Base-by-base conservation (phyloP, 2,888 invertebrate species). In the Coleophora deauratella region DNA sequence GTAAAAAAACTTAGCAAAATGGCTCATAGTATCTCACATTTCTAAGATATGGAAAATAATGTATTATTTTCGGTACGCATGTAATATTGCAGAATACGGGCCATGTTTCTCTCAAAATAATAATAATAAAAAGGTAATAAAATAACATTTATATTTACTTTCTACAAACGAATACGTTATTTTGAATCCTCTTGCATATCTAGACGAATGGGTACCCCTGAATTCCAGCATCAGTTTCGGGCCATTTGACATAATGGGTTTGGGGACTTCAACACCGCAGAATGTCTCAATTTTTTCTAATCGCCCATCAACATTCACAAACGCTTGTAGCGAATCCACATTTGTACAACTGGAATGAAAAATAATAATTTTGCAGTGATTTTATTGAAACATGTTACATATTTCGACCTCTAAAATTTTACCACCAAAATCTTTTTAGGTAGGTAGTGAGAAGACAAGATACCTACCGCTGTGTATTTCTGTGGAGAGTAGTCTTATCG, bases 191-290 rank as follows among this genome's bases (percentile, higher is more conserved):
- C 92, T 91, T 37, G 92, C 91, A 58, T 91, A 90, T 57, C 92
- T 89, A 21, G 93, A 92, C n/a, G 93, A 92, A 57, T 89, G 87
- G 39, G 90, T 88, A 37, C 95, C 95, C 46, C 91, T 88, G 70
- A 97, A 97, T 74, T 96, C 95, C 43, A 98, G 80, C 67, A 93
- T 91, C 64, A 98, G 86, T 60, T 93, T 89, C 38, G 94, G 93
- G 33, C 95, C 95, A 66, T 93, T 95, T 44, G 97, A 98, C 97
- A 98, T 98, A 51, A 98, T 88, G 43, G 95, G 95, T 53, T 93
- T 92, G 1, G 97, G 97, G 40, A 92, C 75, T 50, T 91, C 90
- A 31, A 88, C 88, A 7, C 96, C 97, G 69, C 98, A 98, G 66
- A 94, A 94, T 21, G 92, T 91, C 60, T 95, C 95, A 42, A 96